Evolutionary conservation across 2,113 vertebrate genomes (phyloP).

Genomic region (Lipotes vexillifer): DNA sequence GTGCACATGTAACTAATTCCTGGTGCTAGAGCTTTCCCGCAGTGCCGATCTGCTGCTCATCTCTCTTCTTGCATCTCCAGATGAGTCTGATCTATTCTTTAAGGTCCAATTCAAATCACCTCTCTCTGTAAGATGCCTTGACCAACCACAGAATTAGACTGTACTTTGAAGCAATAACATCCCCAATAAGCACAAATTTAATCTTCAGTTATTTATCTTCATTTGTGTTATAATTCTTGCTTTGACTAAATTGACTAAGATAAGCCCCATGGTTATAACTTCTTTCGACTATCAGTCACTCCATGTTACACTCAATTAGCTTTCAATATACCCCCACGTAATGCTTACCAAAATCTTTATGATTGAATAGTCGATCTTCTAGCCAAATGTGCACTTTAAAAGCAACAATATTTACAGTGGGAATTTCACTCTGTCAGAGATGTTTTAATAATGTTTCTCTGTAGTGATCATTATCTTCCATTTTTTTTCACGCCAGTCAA

Average conservation of each 20-base stretch:
- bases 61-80: neutral
- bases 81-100: neutral
- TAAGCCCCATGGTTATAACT: neutral
- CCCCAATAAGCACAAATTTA: neutral
- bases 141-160: neutral
- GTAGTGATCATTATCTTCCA: neutral
- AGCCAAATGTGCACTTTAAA: slow-evolving; percentile 15
- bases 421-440: neutral
- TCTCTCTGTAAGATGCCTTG: neutral
- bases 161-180: neutral
- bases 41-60: neutral
- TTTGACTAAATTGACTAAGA: neutral
- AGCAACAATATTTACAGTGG: neutral
- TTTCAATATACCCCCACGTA: neutral
- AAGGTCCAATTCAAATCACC: neutral
- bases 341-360: neutral
- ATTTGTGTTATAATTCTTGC: neutral
- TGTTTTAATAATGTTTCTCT: neutral
- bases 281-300: neutral
- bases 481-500: neutral
- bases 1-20: neutral
- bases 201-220: slow-evolving; percentile 19
- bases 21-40: neutral
- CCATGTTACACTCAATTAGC: neutral
- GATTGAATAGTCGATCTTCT: neutral